A percentile compares a stretch with the other conserved stretches of the same genome.
Conservation (phyloP, 2,888 invertebrate species). For the Trichopria drosophilae region DNA sequence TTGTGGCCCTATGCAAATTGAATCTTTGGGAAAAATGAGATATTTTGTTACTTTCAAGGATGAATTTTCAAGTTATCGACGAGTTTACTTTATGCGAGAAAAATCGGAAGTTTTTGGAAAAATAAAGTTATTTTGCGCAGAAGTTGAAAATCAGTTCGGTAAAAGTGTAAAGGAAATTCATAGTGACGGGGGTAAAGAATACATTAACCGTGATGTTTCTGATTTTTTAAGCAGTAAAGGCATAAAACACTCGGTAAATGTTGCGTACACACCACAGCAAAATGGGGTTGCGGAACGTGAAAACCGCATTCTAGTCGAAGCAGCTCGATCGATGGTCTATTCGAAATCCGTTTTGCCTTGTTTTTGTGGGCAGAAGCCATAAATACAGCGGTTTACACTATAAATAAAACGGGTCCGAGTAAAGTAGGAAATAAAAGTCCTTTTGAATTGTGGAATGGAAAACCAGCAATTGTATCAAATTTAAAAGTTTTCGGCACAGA, state of each 20-base stretch:
- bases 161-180: constrained; percentile 30
- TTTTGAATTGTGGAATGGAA: constrained; percentile 25
- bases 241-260: constrained; percentile 27
- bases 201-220: constrained; percentile 23
- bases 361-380: constrained; percentile 30
- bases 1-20: background rate
- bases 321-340: constrained; percentile 26
- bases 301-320: too few relatives aligned
- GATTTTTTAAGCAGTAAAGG: constrained; percentile 22
- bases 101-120: constrained; percentile 8
- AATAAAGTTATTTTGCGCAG: constrained; percentile 11
- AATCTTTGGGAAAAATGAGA: constrained; percentile 1
- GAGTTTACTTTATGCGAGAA: constrained; percentile 8
- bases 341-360: constrained; percentile 26
- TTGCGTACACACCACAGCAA: constrained; percentile 25
- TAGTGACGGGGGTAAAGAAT: constrained; percentile 35
- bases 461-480: constrained; percentile 9
- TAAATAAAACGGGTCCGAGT: constrained; percentile 27
- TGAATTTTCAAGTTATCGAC: constrained; percentile 9
- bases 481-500: constrained; percentile 29
- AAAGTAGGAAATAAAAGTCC: constrained; percentile 18
- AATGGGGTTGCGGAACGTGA: constrained; percentile 27
- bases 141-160: constrained; percentile 25
- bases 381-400: too few relatives aligned
- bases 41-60: constrained; percentile 14